These are phyloP conservation scores for Phodopus roborovskii DNA, from an alignment of 2,113 vertebrate genomes.

Conservation along the genomic window DNA sequence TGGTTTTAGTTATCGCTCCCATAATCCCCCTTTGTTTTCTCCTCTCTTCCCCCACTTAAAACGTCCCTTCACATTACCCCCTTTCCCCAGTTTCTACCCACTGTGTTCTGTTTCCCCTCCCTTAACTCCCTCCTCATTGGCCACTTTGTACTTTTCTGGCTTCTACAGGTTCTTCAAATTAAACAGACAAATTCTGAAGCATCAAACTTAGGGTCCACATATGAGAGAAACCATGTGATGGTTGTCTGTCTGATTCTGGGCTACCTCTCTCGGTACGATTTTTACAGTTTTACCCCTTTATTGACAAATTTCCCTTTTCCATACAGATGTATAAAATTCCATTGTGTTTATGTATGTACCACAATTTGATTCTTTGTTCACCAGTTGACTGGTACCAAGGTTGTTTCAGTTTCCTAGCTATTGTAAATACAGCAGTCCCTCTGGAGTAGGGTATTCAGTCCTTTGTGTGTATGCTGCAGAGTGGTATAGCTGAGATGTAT, in stretches of 20 bases:
- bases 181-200: background rate
- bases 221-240: too few species aligned
- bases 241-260: background rate
- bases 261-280: too few species aligned
- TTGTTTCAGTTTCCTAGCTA: background rate
- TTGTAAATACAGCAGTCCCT: background rate
- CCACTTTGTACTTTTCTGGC: background rate
- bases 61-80: background rate
- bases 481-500: background rate
- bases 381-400: background rate
- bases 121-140: background rate
- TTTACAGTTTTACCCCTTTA: background rate
- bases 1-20: background rate
- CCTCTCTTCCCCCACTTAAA: background rate
- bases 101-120: background rate
- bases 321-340: too few species aligned
- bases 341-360: background rate
- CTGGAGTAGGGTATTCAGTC: background rate
- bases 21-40: background rate
- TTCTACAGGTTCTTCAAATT: background rate
- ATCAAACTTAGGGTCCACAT: background rate
- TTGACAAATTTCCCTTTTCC: background rate
- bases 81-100: too few species aligned
- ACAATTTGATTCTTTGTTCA: background rate
- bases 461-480: background rate